Evolutionary conservation across 2,113 vertebrate species (phyloP).

Genomic region (Ciconia boyciana): DNA sequence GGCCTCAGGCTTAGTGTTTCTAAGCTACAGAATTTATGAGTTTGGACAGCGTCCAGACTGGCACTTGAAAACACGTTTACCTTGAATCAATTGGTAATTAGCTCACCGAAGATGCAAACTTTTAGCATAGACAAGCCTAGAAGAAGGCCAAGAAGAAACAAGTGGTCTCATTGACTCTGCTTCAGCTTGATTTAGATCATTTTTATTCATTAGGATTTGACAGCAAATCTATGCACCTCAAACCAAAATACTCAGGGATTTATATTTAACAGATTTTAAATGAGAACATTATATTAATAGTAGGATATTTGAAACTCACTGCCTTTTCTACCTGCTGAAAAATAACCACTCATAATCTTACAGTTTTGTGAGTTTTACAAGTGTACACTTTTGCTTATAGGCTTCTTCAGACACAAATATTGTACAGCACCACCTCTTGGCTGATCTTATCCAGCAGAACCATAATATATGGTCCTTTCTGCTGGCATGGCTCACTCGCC

Average conservation of each 20-base stretch:
- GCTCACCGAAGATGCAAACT: not conserved
- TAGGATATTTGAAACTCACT: not conserved
- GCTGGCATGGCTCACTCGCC: not conserved
- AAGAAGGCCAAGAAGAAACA: not conserved
- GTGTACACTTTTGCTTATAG: fast-evolving
- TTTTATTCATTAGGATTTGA: not conserved
- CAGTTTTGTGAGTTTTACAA: not conserved
- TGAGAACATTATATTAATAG: not conserved
- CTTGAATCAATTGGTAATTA: not conserved
- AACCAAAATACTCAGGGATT: not conserved
- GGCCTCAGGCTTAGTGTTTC: not conserved
- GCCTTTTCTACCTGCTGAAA: not conserved
- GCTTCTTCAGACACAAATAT: not conserved
- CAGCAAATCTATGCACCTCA: not conserved
- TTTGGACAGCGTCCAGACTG: not conserved
- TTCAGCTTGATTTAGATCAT: not conserved
- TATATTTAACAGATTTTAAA: not conserved
- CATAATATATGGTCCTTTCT: not conserved
- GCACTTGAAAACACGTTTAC: not conserved
- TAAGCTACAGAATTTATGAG: not conserved
- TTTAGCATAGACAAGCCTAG: not conserved
- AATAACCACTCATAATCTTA: not conserved
- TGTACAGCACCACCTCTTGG: not conserved
- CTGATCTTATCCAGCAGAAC: not conserved
- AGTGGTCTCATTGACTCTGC: not conserved